These are phyloP conservation scores for Coracopsis vasa DNA, from an alignment of 2,113 vertebrate genomes.

Conservation along the genomic window DNA sequence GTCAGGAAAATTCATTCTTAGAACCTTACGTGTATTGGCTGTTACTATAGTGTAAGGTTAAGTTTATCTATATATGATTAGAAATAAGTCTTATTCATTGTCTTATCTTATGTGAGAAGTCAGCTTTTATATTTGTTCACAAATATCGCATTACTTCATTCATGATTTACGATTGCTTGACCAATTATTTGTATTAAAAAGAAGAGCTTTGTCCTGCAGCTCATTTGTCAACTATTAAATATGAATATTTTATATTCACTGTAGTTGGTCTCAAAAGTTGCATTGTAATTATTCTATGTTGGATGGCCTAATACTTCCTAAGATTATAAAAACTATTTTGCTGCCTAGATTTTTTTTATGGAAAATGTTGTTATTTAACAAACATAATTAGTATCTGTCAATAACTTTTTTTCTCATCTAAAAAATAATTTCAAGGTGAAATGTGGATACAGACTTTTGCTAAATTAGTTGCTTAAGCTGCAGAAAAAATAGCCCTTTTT, in stretches of 20 bases:
- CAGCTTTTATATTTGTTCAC: background rate
- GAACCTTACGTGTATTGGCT: background rate
- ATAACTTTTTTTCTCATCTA: fast-evolving
- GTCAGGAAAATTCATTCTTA: background rate
- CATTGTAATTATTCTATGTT: background rate
- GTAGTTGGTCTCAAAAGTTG: background rate
- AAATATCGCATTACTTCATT: background rate
- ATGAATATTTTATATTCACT: background rate
- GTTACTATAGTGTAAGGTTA: background rate
- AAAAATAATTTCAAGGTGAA: background rate
- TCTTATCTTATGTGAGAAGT: background rate
- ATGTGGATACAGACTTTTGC: background rate
- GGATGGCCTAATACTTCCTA: background rate
- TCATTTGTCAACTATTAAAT: background rate
- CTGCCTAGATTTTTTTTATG: background rate
- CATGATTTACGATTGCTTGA: background rate
- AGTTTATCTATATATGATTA: background rate
- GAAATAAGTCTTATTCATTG: background rate
- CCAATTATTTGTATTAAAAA: background rate
- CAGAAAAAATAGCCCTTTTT: background rate
- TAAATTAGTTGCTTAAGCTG: background rate
- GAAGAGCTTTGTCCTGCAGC: background rate
- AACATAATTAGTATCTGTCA: background rate
- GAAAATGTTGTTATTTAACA: background rate
- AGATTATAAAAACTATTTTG: fast-evolving